Conservation (phyloP, 2,113 vertebrate species). For the Elaphurus davidianus region DNA sequence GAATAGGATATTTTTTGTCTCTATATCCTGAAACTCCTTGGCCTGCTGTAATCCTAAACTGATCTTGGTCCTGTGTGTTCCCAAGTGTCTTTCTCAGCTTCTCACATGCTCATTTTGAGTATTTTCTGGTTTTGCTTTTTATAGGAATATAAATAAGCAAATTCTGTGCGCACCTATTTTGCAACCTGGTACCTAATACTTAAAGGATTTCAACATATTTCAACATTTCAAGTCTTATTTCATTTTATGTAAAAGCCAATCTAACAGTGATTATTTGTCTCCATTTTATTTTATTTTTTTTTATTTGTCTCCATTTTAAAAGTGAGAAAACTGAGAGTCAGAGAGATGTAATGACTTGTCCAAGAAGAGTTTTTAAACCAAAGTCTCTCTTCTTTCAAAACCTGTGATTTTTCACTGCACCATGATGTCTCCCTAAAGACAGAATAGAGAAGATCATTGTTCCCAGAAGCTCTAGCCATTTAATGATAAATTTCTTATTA, state of each 20-base stretch:
- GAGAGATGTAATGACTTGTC: neutral
- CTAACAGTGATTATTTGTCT: neutral
- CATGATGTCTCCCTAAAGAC: neutral
- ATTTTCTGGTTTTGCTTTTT: neutral
- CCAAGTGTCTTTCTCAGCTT: neutral
- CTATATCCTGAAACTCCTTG: neutral
- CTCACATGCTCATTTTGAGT: neutral
- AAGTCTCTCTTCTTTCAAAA: neutral
- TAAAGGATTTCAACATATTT: neutral
- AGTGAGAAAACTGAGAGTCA: neutral
- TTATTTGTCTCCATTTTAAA: neutral
- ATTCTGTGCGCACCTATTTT: neutral
- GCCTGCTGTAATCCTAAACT: neutral
- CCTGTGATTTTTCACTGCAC: neutral
- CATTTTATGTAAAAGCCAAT: neutral
- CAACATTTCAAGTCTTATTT: neutral
- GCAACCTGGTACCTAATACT: neutral
- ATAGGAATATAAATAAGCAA: neutral
- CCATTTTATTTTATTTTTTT: too few relatives aligned
- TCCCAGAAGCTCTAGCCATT: neutral
- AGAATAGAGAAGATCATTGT: neutral
- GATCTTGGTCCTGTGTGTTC: neutral
- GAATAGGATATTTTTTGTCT: neutral
- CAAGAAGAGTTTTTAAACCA: neutral
- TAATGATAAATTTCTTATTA: neutral